Evolutionary conservation across 2,113 vertebrate species (phyloP).

Genomic region (Ploceus nigricollis): DNA sequence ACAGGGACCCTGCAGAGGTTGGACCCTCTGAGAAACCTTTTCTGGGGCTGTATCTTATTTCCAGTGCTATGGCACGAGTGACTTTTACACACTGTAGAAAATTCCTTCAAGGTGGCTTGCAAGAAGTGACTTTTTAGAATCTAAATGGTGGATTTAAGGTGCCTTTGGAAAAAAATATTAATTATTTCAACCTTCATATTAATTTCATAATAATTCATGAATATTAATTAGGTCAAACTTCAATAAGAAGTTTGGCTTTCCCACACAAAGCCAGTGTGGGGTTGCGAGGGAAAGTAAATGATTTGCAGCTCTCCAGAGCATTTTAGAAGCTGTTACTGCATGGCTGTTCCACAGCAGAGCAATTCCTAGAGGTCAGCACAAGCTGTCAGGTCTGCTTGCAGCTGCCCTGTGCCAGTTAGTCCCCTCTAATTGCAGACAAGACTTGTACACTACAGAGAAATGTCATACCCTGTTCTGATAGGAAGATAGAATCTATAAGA

Average conservation of each 20-base stretch:
- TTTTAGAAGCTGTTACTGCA: neutral
- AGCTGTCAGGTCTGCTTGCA: conserved; percentile 5
- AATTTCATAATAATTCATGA: too few species aligned
- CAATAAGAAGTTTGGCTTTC: neutral
- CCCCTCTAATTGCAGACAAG: neutral
- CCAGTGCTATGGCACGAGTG: neutral
- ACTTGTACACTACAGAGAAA: neutral
- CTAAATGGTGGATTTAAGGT: neutral
- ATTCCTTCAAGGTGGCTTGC: neutral
- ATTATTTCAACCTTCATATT: too few species aligned
- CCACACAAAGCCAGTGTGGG: neutral
- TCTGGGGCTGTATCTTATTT: neutral
- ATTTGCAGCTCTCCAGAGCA: neutral
- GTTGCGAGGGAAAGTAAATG: neutral
- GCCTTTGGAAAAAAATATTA: neutral
- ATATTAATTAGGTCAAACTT: neutral
- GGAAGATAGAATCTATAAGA: neutral
- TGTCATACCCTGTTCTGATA: neutral
- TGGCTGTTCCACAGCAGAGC: neutral
- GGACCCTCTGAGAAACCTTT: neutral
- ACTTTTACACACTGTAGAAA: neutral
- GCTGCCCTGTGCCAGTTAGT: neutral
- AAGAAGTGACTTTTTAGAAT: accelerated
- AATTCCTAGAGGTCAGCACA: conserved; percentile 3
- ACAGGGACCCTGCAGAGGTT: neutral